Conservation (phyloP, 2,797 vertebrate species). For the Lophotriccus pileatus region DNA sequence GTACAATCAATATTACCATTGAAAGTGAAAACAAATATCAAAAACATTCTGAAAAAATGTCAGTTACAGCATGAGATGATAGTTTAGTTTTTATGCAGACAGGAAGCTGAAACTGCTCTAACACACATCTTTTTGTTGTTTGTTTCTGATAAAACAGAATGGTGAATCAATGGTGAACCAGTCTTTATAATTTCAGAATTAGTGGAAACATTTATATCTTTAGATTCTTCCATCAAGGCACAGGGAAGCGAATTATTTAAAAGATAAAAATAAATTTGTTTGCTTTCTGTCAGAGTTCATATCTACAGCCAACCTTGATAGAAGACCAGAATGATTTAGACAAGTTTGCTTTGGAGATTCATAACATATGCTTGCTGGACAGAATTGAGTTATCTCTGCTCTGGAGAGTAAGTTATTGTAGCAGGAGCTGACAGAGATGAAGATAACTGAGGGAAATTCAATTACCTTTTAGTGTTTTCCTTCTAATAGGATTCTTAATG, state of each 20-base stretch:
- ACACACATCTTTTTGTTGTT: neutral
- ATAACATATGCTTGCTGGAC: slow-evolving; percentile 91
- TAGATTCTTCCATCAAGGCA: slow-evolving; percentile 73
- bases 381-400: slow-evolving; percentile 98
- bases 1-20: neutral
- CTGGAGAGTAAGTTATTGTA: slow-evolving; percentile 98
- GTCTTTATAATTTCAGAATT: slow-evolving; percentile 71
- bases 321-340: slow-evolving; percentile 92
- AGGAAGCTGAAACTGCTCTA: neutral
- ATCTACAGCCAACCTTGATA: slow-evolving; percentile 86
- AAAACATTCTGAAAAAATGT: neutral
- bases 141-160: neutral
- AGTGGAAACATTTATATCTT: slow-evolving; percentile 62
- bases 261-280: slow-evolving; percentile 94
- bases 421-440: slow-evolving; percentile 98
- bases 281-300: slow-evolving; percentile 92
- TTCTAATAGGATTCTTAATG: slow-evolving; percentile 99
- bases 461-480: slow-evolving; percentile 99
- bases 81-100: neutral
- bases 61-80: neutral
- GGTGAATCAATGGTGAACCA: slow-evolving; percentile 18
- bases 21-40: neutral
- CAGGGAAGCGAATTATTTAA: slow-evolving; percentile 85
- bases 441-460: slow-evolving; percentile 99
- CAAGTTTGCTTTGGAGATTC: slow-evolving; percentile 89